phyloP scores from a whole-genome alignment of 2,797 vertebrate genomes.

The Notamacropus eugenii region DNA sequence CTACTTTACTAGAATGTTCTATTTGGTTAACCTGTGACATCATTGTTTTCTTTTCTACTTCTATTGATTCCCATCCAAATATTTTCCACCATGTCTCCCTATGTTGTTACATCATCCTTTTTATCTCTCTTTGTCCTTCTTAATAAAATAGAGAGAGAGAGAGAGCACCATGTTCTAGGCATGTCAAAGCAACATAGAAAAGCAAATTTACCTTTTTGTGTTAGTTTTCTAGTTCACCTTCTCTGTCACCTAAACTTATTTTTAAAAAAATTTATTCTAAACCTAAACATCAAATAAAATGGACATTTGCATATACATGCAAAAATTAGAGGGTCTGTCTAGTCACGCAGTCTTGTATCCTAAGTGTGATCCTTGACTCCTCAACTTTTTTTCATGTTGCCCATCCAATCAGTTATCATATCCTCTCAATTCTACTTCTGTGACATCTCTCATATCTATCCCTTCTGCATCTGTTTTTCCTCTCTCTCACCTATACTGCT shows the following conservation, averaged over 20 bases:
- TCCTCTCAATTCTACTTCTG: background rate
- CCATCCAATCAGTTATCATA: background rate
- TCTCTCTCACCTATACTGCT: background rate
- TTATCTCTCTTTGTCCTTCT: background rate
- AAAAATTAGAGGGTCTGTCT: background rate
- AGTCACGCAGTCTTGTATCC: background rate
- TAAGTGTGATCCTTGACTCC: background rate
- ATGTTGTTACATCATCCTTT: background rate
- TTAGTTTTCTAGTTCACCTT: background rate
- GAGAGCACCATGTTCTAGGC: background rate
- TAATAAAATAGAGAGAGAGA: background rate
- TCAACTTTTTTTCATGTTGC: background rate
- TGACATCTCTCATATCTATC: background rate
- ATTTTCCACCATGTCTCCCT: background rate
- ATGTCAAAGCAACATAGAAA: background rate
- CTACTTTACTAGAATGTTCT: background rate
- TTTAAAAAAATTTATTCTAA: background rate
- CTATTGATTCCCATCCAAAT: background rate
- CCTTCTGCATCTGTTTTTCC: background rate
- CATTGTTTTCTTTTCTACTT: background rate
- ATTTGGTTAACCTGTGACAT: background rate
- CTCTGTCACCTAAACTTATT: background rate
- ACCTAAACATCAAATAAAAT: background rate
- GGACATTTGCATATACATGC: background rate
- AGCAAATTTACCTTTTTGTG: background rate